phyloP scores from a whole-genome alignment of 53 echinoderm and acorn worm genomes.

The Astropecten irregularis region DNA sequence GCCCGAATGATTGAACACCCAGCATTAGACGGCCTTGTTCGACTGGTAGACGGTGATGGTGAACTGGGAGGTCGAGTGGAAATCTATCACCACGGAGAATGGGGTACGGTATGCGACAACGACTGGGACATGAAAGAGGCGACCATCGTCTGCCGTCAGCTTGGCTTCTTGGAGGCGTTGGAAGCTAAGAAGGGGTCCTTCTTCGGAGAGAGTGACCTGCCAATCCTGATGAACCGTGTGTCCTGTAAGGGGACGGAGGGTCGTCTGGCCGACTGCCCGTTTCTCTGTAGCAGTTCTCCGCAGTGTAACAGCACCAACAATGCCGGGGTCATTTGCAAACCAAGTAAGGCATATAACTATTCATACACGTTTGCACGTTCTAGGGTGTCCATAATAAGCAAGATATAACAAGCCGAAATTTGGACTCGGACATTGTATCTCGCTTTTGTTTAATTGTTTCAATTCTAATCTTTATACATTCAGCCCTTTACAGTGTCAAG shows the following conservation, averaged over 20 bases:
- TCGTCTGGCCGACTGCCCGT: background rate
- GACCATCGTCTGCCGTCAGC: background rate
- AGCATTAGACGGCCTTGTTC: background rate
- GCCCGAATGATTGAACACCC: too few species aligned
- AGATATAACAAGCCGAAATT: too few species aligned
- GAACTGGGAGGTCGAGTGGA: background rate
- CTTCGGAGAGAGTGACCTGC: background rate
- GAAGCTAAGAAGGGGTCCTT: background rate
- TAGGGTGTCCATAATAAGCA: too few species aligned
- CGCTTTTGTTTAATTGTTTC: too few species aligned
- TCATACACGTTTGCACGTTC: too few species aligned
- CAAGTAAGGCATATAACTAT: too few species aligned
- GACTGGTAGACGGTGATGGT: background rate
- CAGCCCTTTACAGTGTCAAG: too few species aligned
- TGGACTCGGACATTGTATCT: too few species aligned
- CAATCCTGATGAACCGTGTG: constrained; percentile 3
- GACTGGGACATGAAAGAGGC: constrained; percentile 6
- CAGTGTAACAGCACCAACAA: background rate
- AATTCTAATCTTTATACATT: too few species aligned
- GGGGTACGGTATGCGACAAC: constrained; percentile 10
- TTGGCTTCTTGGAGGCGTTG: background rate
- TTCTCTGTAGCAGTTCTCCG: background rate
- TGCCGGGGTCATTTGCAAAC: background rate
- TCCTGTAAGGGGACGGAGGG: background rate
- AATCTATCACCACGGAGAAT: background rate